Conservation (phyloP, 1,140 invertebrate species). For the Cherax destructor region DNA sequence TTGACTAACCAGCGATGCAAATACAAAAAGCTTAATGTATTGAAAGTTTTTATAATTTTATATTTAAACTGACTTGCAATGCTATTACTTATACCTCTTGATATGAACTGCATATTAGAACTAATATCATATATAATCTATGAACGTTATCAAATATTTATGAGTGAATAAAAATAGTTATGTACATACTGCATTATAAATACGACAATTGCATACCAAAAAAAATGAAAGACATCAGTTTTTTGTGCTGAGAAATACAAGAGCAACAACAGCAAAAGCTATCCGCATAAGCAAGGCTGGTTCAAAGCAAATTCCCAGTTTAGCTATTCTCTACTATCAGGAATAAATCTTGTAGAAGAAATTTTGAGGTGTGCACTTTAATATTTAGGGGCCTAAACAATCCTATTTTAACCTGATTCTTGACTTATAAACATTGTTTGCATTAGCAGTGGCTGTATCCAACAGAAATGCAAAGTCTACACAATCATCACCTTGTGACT, state of each 20-base stretch:
- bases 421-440: neutral
- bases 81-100: neutral
- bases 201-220: neutral
- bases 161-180: neutral
- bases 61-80: neutral
- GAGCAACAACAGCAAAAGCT: neutral
- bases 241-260: neutral
- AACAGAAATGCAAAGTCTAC: conserved; percentile 55
- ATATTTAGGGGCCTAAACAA: neutral
- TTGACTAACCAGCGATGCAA: neutral
- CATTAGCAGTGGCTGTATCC: conserved; percentile 36
- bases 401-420: conserved; percentile 5
- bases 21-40: neutral
- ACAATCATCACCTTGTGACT: conserved; percentile 34
- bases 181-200: neutral
- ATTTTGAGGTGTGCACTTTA: neutral
- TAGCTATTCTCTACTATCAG: neutral
- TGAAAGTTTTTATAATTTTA: neutral
- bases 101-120: neutral
- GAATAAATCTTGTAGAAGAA: neutral
- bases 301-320: neutral
- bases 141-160: neutral
- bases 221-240: neutral
- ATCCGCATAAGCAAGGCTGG: neutral
- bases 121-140: neutral